Evolutionary conservation across 2,888 invertebrate genomes (phyloP), one percentile per base, ranked within the genome.

Genomic region (Meiosimyza platycephala): DNA sequence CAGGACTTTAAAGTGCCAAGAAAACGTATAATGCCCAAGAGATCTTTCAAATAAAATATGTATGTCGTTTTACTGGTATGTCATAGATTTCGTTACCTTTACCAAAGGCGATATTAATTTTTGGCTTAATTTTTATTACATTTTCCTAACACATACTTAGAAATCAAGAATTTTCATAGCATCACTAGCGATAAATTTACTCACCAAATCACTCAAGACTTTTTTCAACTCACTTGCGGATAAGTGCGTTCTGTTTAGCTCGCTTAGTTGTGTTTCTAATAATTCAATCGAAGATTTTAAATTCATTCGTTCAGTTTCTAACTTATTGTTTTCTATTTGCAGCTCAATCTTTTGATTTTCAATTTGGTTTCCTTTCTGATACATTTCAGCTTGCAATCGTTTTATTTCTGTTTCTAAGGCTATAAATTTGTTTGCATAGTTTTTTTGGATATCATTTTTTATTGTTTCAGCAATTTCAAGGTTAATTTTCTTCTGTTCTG

Each of bases 161-260:
- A 40, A 40, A 9, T 40, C 4, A 40, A 40, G 40, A 52, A 52
- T n/a, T 52, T 52, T 52, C 52, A 15, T n/a, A n/a, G 3, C 15
- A 54, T 16, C 16, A 54, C 12, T 54, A 54, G 7, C 9, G n/a
- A 15, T 11, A 54, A n/a, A 16, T 2, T 11, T 22, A 70, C 82
- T 87, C 83, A 91, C 90, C 83, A 94, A 82, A 84, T 94, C 93
- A 73, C 90, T 90, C 66, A 93, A 87, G 6, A 94, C 86, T 68
- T 89, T 90, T 0, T 91, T 89, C 0, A 93, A 90, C 86, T 93
- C 92, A 76, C 93, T 91, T 77, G 90, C 90, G 0, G 92, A 91
- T 57, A 92, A 81, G 28, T 90, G 90, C 0, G 89, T 90, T 80
- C 90, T 90, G 79, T 89, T 89, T 67, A 86, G 78, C 15, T 84